These are phyloP conservation scores for Antheraea mylitta DNA, from an alignment of 1,140 invertebrate genomes.

Conservation along the genomic window DNA sequence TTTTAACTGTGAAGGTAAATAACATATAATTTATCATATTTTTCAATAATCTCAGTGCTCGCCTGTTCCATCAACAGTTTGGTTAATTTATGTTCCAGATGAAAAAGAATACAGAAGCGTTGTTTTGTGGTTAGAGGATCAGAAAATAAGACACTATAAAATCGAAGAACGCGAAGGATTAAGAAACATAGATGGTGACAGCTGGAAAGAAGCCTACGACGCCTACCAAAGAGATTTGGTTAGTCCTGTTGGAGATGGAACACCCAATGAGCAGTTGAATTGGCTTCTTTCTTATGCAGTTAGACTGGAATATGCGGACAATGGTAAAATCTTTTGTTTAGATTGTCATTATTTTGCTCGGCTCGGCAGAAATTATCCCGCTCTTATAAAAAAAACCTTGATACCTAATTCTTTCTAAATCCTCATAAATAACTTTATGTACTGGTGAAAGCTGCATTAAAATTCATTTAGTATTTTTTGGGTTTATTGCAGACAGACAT, in stretches of 20 bases:
- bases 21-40: constrained; percentile 13
- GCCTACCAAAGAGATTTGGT: constrained; percentile 89
- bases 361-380: too few species aligned
- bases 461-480: too few species aligned
- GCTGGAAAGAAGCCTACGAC: constrained; percentile 87
- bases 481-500: too few species aligned
- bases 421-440: too few species aligned
- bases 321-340: constrained; percentile 81
- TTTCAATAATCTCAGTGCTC: background rate
- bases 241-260: constrained; percentile 78
- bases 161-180: constrained; percentile 89
- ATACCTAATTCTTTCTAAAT: too few species aligned
- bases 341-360: too few species aligned
- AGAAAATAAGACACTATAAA: constrained; percentile 94
- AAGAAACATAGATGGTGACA: constrained; percentile 79
- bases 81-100: constrained; percentile 79
- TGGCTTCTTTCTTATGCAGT: constrained; percentile 93
- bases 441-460: too few species aligned
- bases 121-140: constrained; percentile 95
- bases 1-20: constrained; percentile 83
- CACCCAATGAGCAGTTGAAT: constrained; percentile 83
- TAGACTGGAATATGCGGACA: constrained; percentile 89
- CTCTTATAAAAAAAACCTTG: too few species aligned
- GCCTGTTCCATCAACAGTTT: background rate
- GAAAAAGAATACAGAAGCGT: constrained; percentile 88